phyloP scores from a whole-genome alignment of 1,140 invertebrate genomes.

The Tetramorium alpestre region DNA sequence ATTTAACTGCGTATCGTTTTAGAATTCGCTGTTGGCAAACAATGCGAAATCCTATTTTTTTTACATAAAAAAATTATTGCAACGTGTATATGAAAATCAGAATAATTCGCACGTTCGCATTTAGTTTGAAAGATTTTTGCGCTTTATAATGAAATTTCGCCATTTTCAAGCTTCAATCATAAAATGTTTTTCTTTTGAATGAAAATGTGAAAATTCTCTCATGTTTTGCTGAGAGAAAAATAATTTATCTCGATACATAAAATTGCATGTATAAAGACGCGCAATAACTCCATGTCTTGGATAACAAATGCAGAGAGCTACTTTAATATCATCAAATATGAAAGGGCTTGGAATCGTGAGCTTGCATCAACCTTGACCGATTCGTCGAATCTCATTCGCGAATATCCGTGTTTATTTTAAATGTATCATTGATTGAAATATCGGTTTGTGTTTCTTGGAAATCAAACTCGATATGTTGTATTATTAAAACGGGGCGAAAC shows the following conservation, averaged over 20 bases:
- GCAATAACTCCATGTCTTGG: neutral
- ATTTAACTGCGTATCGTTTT: neutral
- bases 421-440: slow-evolving; percentile 49
- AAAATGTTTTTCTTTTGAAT: neutral
- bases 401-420: slow-evolving; percentile 37
- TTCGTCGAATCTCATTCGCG: slow-evolving; percentile 15
- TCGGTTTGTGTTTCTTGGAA: slow-evolving; percentile 43
- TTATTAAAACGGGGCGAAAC: slow-evolving; percentile 27
- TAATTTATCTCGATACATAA: neutral
- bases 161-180: neutral
- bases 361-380: slow-evolving; percentile 43
- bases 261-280: neutral
- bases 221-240: neutral
- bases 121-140: neutral
- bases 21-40: neutral
- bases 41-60: neutral
- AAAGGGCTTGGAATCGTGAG: neutral
- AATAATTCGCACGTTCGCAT: neutral
- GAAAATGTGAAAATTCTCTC: neutral
- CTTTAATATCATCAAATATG: slow-evolving; percentile 18
- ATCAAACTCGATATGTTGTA: slow-evolving; percentile 6
- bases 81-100: neutral
- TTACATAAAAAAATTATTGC: neutral
- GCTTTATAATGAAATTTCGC: neutral
- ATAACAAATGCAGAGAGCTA: neutral